These are phyloP conservation scores for Ictidomys tridecemlineatus DNA, from an alignment of 2,113 vertebrate genomes.

Conservation along the genomic window DNA sequence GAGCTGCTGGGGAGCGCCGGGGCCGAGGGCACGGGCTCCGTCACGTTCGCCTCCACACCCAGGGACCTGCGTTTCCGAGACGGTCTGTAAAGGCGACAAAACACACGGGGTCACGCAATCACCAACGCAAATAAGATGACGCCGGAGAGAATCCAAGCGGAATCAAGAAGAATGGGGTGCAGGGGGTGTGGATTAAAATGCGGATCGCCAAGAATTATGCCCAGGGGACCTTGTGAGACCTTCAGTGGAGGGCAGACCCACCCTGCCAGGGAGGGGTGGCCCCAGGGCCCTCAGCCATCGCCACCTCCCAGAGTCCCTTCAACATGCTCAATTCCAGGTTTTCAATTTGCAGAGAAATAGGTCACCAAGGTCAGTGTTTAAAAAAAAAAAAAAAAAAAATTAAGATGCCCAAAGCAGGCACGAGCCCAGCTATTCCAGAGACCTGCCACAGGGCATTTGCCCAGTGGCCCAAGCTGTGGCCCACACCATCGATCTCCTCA, in stretches of 20 bases:
- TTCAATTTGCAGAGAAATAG: neutral
- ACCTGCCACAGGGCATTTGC: neutral
- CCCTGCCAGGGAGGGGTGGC: neutral
- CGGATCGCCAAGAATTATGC: neutral
- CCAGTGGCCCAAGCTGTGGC: neutral
- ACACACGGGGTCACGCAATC: fast-evolving
- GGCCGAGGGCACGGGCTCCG: constrained; percentile 82
- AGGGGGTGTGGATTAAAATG: neutral
- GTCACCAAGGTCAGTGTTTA: neutral
- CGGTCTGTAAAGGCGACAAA: constrained; percentile 85
- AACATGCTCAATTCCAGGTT: neutral
- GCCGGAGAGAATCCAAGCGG: neutral
- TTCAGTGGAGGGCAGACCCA: neutral
- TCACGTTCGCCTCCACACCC: constrained; percentile 89
- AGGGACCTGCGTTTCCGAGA: constrained; percentile 93
- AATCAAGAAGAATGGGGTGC: neutral
- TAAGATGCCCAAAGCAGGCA: neutral
- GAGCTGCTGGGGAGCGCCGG: constrained; percentile 81
- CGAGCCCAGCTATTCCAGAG: neutral
- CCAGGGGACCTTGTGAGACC: neutral
- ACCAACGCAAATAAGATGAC: fast-evolving
- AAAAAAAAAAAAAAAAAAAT: neutral
- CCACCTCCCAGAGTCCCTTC: neutral
- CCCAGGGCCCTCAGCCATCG: fast-evolving
- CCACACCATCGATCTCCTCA: neutral